Percentiles rank a stretch among this genome's conserved stretches.
Conservation (phyloP, 2,113 vertebrate genomes). For the Sprattus sprattus region DNA sequence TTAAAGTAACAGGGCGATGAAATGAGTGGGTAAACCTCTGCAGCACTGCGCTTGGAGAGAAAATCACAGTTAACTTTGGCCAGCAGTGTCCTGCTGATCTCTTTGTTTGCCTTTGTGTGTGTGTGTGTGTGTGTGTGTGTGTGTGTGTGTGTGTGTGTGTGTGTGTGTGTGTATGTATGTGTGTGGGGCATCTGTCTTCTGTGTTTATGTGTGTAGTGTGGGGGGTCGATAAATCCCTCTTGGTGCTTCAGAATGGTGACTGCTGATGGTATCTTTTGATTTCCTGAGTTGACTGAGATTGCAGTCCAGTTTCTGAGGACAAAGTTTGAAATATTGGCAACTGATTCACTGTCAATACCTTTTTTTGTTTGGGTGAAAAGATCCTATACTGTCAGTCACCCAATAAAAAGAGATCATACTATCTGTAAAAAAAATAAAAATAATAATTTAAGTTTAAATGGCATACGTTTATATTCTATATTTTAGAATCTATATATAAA, state of each 20-base stretch:
- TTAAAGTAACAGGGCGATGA: neutral
- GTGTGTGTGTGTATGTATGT: neutral
- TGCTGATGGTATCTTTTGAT: slow-evolving; percentile 1
- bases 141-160: neutral
- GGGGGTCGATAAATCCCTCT: neutral
- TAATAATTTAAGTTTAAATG: too few relatives aligned
- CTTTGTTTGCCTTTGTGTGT: neutral
- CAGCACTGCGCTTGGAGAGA: neutral
- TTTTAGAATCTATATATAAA: too few relatives aligned
- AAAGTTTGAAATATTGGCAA: slow-evolving; percentile 8
- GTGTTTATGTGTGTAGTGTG: neutral
- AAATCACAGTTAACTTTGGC: slow-evolving; percentile 3
- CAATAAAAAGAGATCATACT: too few relatives aligned
- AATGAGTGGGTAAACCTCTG: slow-evolving; percentile 16
- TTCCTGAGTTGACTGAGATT: slow-evolving; percentile 3
- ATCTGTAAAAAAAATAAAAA: too few relatives aligned
- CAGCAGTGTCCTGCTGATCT: neutral
- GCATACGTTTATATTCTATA: too few relatives aligned
- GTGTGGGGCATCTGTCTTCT: neutral
- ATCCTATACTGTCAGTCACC: neutral
- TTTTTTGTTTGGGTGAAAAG: neutral
- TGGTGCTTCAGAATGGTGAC: neutral
- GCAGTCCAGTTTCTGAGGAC: slow-evolving; percentile 2
- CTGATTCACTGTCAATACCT: neutral
- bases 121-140: neutral